Conservation (phyloP, 2,888 invertebrate species). For the Slavum lentiscoides region DNA sequence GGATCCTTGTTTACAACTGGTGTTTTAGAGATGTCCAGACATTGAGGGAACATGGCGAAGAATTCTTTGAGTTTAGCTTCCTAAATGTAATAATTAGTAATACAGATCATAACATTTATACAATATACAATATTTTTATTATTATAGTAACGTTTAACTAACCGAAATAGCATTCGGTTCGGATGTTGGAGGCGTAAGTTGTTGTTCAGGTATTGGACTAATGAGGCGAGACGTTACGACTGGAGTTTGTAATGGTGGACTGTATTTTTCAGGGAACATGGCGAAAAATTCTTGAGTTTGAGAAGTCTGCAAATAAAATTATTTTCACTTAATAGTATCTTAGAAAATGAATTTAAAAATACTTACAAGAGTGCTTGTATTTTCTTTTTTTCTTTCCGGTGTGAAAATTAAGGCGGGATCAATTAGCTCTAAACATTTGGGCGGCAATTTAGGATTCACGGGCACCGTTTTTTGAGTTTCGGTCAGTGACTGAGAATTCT, state of each 20-base stretch:
- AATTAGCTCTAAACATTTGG: slow-evolving; percentile 32
- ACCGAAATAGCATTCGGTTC: slow-evolving; percentile 47
- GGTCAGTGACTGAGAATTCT: background rate
- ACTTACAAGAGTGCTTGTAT: slow-evolving; percentile 36
- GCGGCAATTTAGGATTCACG: slow-evolving; percentile 5
- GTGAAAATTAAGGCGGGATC: slow-evolving; percentile 33
- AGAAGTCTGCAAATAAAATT: slow-evolving; percentile 28
- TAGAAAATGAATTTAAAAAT: background rate
- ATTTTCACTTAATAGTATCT: background rate
- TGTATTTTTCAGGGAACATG: slow-evolving; percentile 44
- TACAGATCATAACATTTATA: background rate
- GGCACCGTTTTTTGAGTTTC: slow-evolving; percentile 20
- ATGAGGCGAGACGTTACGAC: background rate
- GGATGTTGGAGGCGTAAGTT: background rate
- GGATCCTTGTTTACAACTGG: slow-evolving; percentile 12
- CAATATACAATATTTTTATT: too few relatives aligned
- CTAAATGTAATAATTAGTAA: slow-evolving; percentile 6
- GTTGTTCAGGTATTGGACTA: slow-evolving; percentile 9
- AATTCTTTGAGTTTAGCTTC: slow-evolving; percentile 49
- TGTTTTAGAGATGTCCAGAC: slow-evolving; percentile 39
- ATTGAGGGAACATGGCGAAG: slow-evolving; percentile 49
- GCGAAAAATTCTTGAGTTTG: slow-evolving; percentile 47
- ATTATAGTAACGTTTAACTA: background rate
- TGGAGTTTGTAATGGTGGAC: slow-evolving; percentile 26
- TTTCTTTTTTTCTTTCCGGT: slow-evolving; percentile 39